Conservation (phyloP, 35 echinoderm and acorn worm species). For the Patiria miniata region DNA sequence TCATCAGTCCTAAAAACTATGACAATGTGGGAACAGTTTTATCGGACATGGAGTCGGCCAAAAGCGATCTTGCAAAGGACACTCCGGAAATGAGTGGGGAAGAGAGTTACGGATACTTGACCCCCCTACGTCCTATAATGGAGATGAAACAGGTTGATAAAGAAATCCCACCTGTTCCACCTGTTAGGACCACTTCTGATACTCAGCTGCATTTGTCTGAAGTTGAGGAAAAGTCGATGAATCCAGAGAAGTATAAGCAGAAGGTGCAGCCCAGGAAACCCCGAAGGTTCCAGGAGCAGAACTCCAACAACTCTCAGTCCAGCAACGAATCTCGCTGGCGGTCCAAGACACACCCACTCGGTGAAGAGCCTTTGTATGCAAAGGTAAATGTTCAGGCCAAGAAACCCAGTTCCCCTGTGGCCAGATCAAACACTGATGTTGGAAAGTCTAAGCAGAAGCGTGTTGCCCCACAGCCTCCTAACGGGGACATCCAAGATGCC, state of each 20-base stretch:
- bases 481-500: constrained; percentile 30
- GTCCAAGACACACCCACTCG: constrained; percentile 46
- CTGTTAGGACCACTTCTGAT: constrained; percentile 11
- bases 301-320: constrained; percentile 1
- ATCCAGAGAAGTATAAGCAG: background rate
- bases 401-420: background rate
- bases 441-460: constrained; percentile 35
- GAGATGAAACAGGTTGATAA: background rate
- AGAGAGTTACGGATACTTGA: background rate
- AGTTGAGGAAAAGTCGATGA: background rate
- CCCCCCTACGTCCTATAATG: background rate
- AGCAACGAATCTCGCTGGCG: constrained; percentile 27
- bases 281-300: background rate
- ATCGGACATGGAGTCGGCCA: constrained; percentile 9
- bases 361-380: constrained; percentile 31
- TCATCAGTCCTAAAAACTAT: constrained; percentile 47
- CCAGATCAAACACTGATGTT: constrained; percentile 23
- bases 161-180: background rate
- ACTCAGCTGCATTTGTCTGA: background rate
- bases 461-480: constrained; percentile 48
- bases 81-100: background rate
- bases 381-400: constrained; percentile 13
- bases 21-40: constrained; percentile 31
- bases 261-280: constrained; percentile 1
- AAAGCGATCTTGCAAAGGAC: background rate